Base-by-base conservation (phyloP, 2,797 vertebrate species). In the Platyrinchus mystaceus region DNA sequence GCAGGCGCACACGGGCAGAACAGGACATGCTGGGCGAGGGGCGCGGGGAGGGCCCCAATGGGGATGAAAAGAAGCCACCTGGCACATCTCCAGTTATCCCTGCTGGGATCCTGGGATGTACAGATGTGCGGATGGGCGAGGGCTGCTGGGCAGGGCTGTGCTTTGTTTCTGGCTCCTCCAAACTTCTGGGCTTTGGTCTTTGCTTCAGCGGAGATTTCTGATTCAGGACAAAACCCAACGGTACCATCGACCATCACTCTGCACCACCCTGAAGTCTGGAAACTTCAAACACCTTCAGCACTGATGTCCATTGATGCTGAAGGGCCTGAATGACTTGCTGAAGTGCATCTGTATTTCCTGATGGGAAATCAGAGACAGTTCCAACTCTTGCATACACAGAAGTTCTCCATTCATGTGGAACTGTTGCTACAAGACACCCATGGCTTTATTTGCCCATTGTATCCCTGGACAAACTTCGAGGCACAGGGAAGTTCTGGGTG, bases 21-120 rank as follows among this genome's bases (percentile, higher is more conserved):
- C 55, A 62, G 71, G 43, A 68, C 46, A 24, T 2, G 30, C 43
- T n/a, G 68, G 21, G 11, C 0, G 3, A 36, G 66, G 66, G 43
- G 20, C 2, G 0, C 32, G 13, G 28, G 7, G 1, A 30, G 8
- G 13, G 5, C 58, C 30, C 52, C 4, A 0, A 43, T 10, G 32
- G 50, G 10, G 28, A 22, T 39, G 68, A 43, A 18, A 11, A 39
- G 3, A 22, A 75, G 49, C 26, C 1, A 9, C 21, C 79, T 37
- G 43, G 55, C 50, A 22, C 56, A 10, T 26, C 52, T 67, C 64
- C 22, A 41, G 7, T 50, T 4, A 12, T 11, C 39, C 37, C 59
- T 36, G 24, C n/a, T 1, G 5, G 43, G 84, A 23, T 37, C 34
- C 30, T 11, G 73, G 30, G 34, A 28, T 5, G 3, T 27, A 41